These are phyloP conservation scores for Amphipyra tragopoginis DNA, from an alignment of 2,888 invertebrate species.

Conservation along the genomic window DNA sequence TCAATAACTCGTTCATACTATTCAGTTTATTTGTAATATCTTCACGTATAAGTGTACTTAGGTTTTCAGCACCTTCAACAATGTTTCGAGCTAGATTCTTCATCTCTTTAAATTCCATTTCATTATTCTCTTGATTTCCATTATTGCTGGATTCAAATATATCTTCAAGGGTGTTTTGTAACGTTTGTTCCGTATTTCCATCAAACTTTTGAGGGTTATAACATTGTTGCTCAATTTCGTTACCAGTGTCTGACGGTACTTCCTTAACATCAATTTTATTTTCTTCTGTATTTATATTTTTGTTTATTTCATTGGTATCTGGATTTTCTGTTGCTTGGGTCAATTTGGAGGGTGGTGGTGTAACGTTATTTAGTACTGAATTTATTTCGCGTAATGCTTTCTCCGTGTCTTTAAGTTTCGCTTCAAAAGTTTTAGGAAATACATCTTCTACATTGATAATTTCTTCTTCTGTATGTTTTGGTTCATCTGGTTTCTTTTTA, in stretches of 20 bases:
- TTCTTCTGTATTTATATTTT: conserved; percentile 5
- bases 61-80: conserved; percentile 83
- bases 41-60: conserved; percentile 82
- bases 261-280: conserved; percentile 13
- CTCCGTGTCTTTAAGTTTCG: conserved; percentile 78
- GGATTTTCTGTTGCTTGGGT: conserved; percentile 8
- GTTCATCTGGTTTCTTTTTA: conserved; percentile 48
- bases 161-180: conserved; percentile 74
- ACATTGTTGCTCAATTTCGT: conserved; percentile 15
- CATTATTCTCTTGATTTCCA: conserved; percentile 72
- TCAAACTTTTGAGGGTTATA: conserved; percentile 66
- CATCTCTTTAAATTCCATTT: conserved; percentile 82
- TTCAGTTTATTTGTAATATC: conserved; percentile 87
- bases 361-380: conserved; percentile 65
- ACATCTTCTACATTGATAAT: conserved; percentile 61
- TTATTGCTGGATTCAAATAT: conserved; percentile 71
- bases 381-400: conserved; percentile 74
- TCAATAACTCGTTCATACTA: conserved; percentile 84
- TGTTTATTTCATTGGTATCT: conserved; percentile 1
- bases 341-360: conserved; percentile 15
- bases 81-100: conserved; percentile 80
- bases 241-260: conserved; percentile 9
- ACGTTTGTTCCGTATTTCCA: conserved; percentile 74
- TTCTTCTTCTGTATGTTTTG: conserved; percentile 50
- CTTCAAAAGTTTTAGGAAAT: conserved; percentile 73